phyloP scores from a whole-genome alignment of 1,140 invertebrate species.

The Zophobas atratus region DNA sequence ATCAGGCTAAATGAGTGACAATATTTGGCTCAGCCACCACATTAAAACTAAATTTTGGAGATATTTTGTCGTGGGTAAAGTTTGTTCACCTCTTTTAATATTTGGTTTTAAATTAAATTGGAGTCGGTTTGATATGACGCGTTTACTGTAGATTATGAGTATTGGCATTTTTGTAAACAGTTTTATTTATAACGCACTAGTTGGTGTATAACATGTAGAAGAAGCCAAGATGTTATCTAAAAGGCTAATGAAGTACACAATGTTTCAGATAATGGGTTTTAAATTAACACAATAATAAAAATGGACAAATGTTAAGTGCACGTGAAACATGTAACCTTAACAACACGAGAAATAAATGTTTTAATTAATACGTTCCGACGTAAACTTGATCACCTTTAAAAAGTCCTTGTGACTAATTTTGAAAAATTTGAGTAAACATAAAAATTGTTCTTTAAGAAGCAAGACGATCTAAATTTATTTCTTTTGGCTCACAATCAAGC shows the following conservation, averaged over 20 bases:
- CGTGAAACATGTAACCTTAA: conserved; percentile 30
- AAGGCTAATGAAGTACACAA: not conserved
- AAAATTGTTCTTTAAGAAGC: conserved; percentile 28
- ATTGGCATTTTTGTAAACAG: conserved; percentile 40
- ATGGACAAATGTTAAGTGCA: conserved; percentile 13
- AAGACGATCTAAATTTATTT: conserved; percentile 21
- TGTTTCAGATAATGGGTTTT: not conserved
- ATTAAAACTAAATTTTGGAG: conserved; percentile 19
- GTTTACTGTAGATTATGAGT: conserved; percentile 45
- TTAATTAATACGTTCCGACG: conserved; percentile 28
- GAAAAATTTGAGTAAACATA: conserved; percentile 37
- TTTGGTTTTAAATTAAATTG: conserved; percentile 24
- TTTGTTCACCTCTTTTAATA: conserved; percentile 26
- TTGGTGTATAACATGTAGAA: not conserved
- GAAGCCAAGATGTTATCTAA: conserved; percentile 9
- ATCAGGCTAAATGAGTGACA: not conserved
- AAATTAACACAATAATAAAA: not conserved
- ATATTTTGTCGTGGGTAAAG: conserved; percentile 16
- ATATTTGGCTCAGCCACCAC: not conserved
- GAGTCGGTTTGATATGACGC: conserved; percentile 11
- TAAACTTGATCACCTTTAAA: conserved; percentile 43
- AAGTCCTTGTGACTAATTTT: conserved; percentile 42
- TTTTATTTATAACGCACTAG: conserved; percentile 30
- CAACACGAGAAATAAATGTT: conserved; percentile 21
- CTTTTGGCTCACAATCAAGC: conserved; percentile 23